Conservation (phyloP, 2,113 vertebrate genomes). For the Anthoscopus minutus region DNA sequence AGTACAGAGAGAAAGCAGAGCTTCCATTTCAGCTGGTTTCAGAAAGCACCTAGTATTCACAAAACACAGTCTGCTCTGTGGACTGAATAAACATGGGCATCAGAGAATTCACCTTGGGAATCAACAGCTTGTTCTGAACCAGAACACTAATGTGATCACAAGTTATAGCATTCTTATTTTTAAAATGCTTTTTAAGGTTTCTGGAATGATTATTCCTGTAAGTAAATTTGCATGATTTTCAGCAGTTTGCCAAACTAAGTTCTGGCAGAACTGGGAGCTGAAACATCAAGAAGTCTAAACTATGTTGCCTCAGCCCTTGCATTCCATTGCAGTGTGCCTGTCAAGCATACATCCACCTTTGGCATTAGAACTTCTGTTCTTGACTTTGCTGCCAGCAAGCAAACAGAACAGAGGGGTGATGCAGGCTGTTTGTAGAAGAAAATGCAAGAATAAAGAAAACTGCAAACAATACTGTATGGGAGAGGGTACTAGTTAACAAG, state of each 20-base stretch:
- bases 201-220: not conserved
- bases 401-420: not conserved
- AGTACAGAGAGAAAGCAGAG: not conserved
- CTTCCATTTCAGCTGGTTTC: not conserved
- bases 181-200: not conserved
- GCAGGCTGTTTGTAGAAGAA: not conserved
- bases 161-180: not conserved
- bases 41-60: not conserved
- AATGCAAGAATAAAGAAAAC: not conserved
- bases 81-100: not conserved
- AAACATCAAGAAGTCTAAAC: not conserved
- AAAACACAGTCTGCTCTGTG: not conserved
- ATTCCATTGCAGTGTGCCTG: not conserved
- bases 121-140: not conserved
- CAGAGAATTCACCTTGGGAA: not conserved
- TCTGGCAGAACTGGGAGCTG: not conserved
- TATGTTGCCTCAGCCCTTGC: not conserved
- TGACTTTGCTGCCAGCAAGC: not conserved
- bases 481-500: not conserved
- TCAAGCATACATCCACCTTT: not conserved
- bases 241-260: not conserved
- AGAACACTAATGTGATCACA: not conserved
- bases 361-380: not conserved
- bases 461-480: not conserved
- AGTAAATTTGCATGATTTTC: not conserved